Conservation (phyloP, 2,797 vertebrate genomes). For the Tokudaia tokunoshimensis region DNA sequence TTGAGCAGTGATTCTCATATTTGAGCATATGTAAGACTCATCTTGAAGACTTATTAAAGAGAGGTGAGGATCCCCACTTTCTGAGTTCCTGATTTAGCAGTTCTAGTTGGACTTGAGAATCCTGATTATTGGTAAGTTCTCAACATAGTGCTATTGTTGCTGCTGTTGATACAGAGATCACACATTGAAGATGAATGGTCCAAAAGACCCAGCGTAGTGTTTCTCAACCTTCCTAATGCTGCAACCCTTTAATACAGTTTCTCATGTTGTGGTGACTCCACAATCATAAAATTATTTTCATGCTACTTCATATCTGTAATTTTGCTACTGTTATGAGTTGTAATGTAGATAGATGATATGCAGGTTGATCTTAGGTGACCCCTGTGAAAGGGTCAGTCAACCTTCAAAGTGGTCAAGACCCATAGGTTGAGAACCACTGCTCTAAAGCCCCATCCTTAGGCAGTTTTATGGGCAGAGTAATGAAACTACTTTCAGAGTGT, state of each 20-base stretch:
- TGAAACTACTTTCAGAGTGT: not conserved
- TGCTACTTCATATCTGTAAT: not conserved
- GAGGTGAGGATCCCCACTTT: not conserved
- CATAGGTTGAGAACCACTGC: not conserved
- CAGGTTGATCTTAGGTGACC: not conserved
- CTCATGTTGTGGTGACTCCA: not conserved
- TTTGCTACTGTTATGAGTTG: not conserved
- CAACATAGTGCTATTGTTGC: not conserved
- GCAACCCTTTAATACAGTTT: not conserved
- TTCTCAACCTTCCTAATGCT: not conserved
- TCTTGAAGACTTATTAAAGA: conserved; percentile 34
- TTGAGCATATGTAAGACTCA: conserved; percentile 10
- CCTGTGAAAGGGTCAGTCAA: not conserved
- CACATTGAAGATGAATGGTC: conserved; percentile 9
- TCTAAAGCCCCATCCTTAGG: conserved; percentile 25
- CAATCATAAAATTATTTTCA: not conserved
- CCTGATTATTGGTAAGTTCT: not conserved
- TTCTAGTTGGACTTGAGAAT: not conserved
- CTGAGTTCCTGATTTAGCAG: conserved; percentile 29
- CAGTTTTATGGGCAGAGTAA: conserved; percentile 52
- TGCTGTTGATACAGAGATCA: conserved; percentile 10
- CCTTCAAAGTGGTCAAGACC: not conserved
- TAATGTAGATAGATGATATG: not conserved
- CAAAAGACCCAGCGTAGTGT: not conserved
- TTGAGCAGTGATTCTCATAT: conserved; percentile 29